Conservation (phyloP, 2,888 invertebrate genomes). For the Hololepta plana region DNA sequence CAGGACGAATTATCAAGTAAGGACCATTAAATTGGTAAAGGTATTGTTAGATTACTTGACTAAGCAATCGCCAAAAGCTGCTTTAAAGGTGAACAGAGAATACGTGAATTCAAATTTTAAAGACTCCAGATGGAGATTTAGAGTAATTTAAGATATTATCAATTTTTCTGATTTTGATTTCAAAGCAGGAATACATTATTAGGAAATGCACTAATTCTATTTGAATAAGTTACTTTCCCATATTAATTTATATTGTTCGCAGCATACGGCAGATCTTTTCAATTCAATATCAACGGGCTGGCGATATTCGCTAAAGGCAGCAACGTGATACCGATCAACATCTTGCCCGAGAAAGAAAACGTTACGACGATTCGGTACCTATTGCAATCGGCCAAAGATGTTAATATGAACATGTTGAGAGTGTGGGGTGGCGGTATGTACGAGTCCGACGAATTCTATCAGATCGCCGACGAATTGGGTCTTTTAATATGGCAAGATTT, state of each 20-base stretch:
- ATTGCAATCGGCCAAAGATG: conserved; percentile 48
- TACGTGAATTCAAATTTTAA: too few relatives aligned
- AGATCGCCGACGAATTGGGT: conserved; percentile 70
- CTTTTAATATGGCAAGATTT: conserved; percentile 96
- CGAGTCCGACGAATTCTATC: conserved; percentile 79
- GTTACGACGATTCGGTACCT: conserved; percentile 40
- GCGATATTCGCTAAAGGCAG: conserved; percentile 91
- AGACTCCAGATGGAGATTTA: too few relatives aligned
- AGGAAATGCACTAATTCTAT: too few relatives aligned
- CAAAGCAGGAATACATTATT: too few relatives aligned
- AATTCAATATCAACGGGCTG: conserved; percentile 62
- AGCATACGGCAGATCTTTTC: conserved; percentile 53
- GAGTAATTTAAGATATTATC: too few relatives aligned
- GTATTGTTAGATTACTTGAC: too few relatives aligned
- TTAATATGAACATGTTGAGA: conserved; percentile 85
- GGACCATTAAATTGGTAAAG: too few relatives aligned
- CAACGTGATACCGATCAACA: conserved; percentile 81
- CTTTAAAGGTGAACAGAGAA: too few relatives aligned
- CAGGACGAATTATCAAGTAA: conserved; percentile 32
- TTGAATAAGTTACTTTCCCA: too few relatives aligned
- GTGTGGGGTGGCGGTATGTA: conserved; percentile 99
- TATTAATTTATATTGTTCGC: conserved; percentile 1
- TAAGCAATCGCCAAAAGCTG: too few relatives aligned
- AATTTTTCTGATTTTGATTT: too few relatives aligned
- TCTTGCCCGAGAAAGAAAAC: conserved; percentile 58